phyloP scores from a whole-genome alignment of 2,113 vertebrate species.

The Ondatra zibethicus region DNA sequence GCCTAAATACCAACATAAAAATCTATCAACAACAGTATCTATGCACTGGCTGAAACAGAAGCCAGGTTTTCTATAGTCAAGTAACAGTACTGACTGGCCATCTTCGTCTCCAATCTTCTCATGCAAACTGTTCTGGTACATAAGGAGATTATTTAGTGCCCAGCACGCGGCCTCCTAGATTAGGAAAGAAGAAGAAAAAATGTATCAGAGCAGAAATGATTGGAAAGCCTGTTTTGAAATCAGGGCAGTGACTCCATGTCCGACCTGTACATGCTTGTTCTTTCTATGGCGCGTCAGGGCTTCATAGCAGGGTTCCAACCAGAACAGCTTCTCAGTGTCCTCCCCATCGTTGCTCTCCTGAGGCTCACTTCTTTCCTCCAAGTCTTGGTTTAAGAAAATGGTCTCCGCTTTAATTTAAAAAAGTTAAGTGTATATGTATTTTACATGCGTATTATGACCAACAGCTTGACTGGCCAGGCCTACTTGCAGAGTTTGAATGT shows the following conservation, averaged over 20 bases:
- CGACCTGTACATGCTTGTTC: constrained; percentile 91
- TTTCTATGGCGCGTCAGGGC: constrained; percentile 92
- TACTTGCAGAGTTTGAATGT: neutral
- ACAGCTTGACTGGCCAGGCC: neutral
- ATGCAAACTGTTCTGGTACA: constrained; percentile 88
- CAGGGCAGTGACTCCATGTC: neutral
- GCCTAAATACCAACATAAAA: neutral
- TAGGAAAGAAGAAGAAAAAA: neutral
- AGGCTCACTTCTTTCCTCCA: constrained; percentile 88
- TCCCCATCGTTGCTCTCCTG: constrained; percentile 80
- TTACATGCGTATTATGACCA: constrained; percentile 33
- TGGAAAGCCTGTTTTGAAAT: neutral
- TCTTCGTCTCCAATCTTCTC: constrained; percentile 91
- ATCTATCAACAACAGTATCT: constrained; percentile 4
- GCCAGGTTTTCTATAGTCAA: constrained; percentile 29
- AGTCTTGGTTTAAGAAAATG: constrained; percentile 92
- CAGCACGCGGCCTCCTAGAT: constrained; percentile 94
- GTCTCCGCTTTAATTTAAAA: constrained; percentile 90
- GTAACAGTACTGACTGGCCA: constrained; percentile 87
- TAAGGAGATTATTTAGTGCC: constrained; percentile 94
- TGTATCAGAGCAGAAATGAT: constrained; percentile 33
- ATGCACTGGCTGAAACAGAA: neutral
- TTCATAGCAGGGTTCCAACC: constrained; percentile 92
- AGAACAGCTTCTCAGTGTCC: constrained; percentile 87
- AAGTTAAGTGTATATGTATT: neutral